phyloP scores from a whole-genome alignment of 2,888 invertebrate species.

The Caenorhabditis plicata region DNA sequence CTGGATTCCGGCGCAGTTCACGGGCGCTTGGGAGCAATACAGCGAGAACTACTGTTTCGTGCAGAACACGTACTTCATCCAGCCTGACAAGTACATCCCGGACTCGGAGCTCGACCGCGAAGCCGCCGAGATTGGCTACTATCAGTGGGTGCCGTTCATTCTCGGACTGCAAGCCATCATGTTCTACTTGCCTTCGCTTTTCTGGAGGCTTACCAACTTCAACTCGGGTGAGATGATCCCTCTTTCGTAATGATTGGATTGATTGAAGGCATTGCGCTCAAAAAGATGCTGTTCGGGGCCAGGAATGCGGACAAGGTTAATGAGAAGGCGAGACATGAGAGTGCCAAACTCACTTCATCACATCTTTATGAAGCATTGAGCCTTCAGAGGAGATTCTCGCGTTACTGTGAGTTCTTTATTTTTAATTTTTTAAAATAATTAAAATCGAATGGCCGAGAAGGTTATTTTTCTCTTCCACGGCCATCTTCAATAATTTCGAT shows the following conservation, averaged over 20 bases:
- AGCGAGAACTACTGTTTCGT: conserved; percentile 66
- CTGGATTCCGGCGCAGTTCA: conserved; percentile 66
- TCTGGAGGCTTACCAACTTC: conserved; percentile 69
- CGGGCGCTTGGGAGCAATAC: conserved; percentile 65
- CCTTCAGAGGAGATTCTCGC: conserved; percentile 67
- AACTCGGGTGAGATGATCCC: conserved; percentile 57
- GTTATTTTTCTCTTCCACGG: too few species aligned
- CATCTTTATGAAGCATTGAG: conserved; percentile 69
- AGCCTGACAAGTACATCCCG: conserved; percentile 62
- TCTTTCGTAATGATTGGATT: not conserved
- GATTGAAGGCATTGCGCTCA: conserved; percentile 21
- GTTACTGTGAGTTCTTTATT: conserved; percentile 19
- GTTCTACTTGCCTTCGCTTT: conserved; percentile 68
- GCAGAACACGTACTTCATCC: conserved; percentile 64
- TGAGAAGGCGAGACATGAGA: conserved; percentile 27
- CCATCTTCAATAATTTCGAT: too few species aligned
- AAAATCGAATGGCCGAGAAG: too few species aligned
- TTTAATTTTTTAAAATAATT: too few species aligned
- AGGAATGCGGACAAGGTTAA: conserved; percentile 68
- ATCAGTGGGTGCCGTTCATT: conserved; percentile 67
- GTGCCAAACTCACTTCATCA: conserved; percentile 66
- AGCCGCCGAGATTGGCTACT: conserved; percentile 65
- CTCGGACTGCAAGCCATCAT: conserved; percentile 69
- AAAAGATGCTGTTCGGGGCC: conserved; percentile 45
- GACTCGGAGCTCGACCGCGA: conserved; percentile 51